phyloP scores from a whole-genome alignment of 1,140 invertebrate genomes.

The Drosophila bocqueti region DNA sequence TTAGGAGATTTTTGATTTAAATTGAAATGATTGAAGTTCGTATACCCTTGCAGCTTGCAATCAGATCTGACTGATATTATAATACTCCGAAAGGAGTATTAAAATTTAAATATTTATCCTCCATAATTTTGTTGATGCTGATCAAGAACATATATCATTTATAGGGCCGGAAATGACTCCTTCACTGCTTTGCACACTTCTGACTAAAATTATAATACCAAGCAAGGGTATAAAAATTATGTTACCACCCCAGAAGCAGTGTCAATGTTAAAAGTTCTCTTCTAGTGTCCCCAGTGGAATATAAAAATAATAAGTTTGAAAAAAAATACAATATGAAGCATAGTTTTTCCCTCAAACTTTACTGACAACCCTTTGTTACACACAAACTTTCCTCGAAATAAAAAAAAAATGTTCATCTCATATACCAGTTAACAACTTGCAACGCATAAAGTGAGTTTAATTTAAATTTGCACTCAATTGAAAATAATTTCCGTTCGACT shows the following conservation, averaged over 20 bases:
- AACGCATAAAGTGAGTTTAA: constrained; percentile 6
- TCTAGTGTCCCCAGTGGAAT: neutral
- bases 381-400: neutral
- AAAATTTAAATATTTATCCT: no score
- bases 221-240: neutral
- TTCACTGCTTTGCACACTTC: no score
- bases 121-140: no score
- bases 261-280: neutral
- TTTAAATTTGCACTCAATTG: constrained; percentile 41
- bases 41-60: no score
- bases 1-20: no score
- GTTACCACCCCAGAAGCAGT: neutral
- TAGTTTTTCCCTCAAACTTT: neutral
- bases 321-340: neutral
- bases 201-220: no score
- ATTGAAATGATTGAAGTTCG: no score
- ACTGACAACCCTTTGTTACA: neutral
- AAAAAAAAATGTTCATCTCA: neutral
- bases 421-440: constrained; percentile 2
- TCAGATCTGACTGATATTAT: no score
- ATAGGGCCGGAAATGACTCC: no score
- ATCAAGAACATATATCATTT: no score
- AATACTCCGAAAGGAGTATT: no score
- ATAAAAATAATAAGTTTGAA: neutral
- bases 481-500: constrained; percentile 36